Evolutionary conservation across 1,140 invertebrate genomes (phyloP), one percentile per base, ranked within the genome.

Genomic region (Charaxes varanes): DNA sequence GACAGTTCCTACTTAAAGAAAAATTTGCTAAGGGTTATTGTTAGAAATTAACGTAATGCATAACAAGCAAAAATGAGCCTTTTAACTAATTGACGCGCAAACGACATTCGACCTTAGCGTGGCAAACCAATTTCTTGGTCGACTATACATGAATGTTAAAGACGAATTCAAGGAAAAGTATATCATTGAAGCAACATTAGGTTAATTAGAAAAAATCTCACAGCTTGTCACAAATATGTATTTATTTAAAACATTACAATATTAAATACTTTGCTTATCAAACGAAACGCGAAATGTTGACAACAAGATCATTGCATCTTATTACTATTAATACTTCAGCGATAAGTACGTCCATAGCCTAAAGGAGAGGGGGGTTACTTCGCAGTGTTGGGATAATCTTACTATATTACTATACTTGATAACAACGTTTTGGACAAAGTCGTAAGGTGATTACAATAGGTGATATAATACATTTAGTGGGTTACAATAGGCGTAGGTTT

Each of bases 211-310:
- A 62, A 76, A 68, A 62, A 43, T 50, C 58, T 22, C 18, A 49
- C 37, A 53, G 70, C 72, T 73, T 73, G 60, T 76, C 74, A 77
- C 71, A 81, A 77, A 81, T 81, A 76, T 65, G 54, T 77, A 77
- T 78, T 78, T 74, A 74, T 78, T 78, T 68, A 73, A 78, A 80
- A 77, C 71, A 63, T 72, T 59, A 62, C 57, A 69, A 70, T 72
- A 73, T 63, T 68, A 62, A 63, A 63, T 74, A 72, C 43, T 62
- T 65, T 65, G 56, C 45, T 57, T 69, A 65, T 57, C 52, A 76
- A 78, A 78, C 59, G 62, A 70, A 78, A 63, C 53, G 62, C 61
- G 63, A 69, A 62, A 65, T 71, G 69, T 61, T 67, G 69, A 78
- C 72, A 79, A 74, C 72, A 77, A 76, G 52, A 62, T 53, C 22